phyloP scores from a whole-genome alignment of 2,888 invertebrate genomes.

The Apamea anceps region DNA sequence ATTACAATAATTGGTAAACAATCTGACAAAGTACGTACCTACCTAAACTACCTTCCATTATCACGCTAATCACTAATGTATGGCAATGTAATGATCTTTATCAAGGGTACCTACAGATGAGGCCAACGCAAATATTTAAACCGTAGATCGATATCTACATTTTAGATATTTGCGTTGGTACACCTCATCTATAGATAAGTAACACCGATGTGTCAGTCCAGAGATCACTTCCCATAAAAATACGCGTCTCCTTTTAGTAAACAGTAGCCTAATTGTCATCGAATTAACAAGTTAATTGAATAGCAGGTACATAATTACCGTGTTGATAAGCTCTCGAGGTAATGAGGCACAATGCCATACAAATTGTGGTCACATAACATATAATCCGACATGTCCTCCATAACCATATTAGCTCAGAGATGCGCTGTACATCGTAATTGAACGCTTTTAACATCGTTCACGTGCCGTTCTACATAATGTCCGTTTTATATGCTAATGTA shows the following conservation, averaged over 20 bases:
- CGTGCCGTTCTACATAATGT: constrained; percentile 8
- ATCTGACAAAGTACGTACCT: neutral
- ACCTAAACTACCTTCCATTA: neutral
- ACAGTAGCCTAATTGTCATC: constrained; percentile 15
- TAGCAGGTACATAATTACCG: neutral
- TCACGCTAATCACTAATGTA: neutral
- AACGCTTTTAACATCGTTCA: constrained; percentile 23
- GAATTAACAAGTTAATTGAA: constrained; percentile 29
- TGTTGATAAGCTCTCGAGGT: constrained; percentile 36
- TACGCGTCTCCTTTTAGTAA: neutral
- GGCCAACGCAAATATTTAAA: neutral
- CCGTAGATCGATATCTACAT: neutral
- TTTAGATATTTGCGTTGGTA: no score
- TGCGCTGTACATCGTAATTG: constrained; percentile 43
- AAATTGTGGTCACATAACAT: constrained; percentile 51
- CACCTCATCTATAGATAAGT: no score
- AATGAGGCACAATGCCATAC: constrained; percentile 43
- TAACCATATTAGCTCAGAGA: constrained; percentile 40
- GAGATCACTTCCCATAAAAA: neutral
- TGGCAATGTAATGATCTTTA: neutral
- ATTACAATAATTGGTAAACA: neutral
- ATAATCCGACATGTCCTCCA: constrained; percentile 43
- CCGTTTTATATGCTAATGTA: constrained; percentile 12
- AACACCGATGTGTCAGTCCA: neutral
- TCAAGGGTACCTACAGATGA: neutral